phyloP scores from a whole-genome alignment of 1,140 invertebrate species.

The Goniozus legneri region DNA sequence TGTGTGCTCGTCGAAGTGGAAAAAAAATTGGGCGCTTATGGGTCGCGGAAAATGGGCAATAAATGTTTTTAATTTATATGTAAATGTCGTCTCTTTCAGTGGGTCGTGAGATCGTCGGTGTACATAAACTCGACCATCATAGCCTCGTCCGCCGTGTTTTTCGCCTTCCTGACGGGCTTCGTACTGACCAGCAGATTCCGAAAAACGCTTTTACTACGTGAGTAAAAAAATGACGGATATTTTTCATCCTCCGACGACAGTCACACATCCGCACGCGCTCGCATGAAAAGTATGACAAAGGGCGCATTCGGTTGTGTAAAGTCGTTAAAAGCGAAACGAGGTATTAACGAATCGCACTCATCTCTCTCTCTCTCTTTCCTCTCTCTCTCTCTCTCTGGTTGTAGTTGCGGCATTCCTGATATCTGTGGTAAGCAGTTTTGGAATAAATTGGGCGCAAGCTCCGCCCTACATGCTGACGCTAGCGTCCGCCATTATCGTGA shows the following conservation, averaged over 20 bases:
- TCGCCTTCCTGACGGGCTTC: slow-evolving; percentile 33
- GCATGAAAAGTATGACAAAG: no score
- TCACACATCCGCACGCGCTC: no score
- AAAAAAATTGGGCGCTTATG: slow-evolving; percentile 12
- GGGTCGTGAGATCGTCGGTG: slow-evolving; percentile 29
- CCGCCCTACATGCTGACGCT: slow-evolving; percentile 42
- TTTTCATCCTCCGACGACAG: no score
- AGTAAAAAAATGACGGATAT: no score
- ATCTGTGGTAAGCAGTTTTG: slow-evolving; percentile 39
- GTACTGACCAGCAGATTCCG: slow-evolving; percentile 20
- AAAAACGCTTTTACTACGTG: slow-evolving; percentile 39
- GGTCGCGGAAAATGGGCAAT: not conserved
- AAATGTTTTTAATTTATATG: no score
- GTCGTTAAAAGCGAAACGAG: no score
- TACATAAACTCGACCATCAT: slow-evolving; percentile 47
- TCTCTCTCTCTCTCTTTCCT: no score
- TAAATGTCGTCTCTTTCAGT: slow-evolving; percentile 34
- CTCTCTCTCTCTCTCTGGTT: no score
- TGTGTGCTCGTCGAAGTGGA: slow-evolving; percentile 6
- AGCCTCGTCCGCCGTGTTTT: slow-evolving; percentile 32
- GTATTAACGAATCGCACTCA: slow-evolving; percentile 9
- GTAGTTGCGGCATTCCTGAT: slow-evolving; percentile 35
- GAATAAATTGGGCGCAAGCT: slow-evolving; percentile 42
- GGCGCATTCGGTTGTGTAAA: no score
- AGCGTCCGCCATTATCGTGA: slow-evolving; percentile 37